Base-by-base conservation (phyloP, 1,140 invertebrate species). In the Araneus ventricosus region DNA sequence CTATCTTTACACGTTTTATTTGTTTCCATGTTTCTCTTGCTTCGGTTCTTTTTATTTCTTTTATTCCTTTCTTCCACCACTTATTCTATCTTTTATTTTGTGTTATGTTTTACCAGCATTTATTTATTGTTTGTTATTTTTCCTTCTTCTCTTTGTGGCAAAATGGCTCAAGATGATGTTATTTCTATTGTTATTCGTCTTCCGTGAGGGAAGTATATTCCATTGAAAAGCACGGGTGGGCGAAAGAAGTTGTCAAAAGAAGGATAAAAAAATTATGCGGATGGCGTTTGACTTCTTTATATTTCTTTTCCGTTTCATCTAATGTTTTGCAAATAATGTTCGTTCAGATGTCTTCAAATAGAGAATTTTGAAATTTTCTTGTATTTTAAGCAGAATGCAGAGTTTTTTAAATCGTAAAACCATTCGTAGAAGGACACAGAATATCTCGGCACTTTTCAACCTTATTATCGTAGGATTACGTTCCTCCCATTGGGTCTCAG, bases 101-200 rank as follows among this genome's bases (percentile, higher is more conserved):
- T 34, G 70, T 22, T 41, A n/a, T 82, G 37, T 52, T 52, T 52
- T 45, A 45, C 80, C 80, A 52, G 80, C n/a, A 22, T 45, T 82
- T 45, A 27, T 82, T 82, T 45, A 45, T 52, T n/a, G 37, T n/a
- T 20, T 24, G 14, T 59, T 87, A 34, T 24, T 87, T 88, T 27
- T 70, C n/a, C 52, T 20, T 30, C 37, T 20, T 3, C 41, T 61
- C n/a, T 67, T 27, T 6, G 87, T 22, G 52, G 67, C 30, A 88
- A 52, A 88, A 75, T 45, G 87, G 61, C 22, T 70, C n/a, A 63
- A 61, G 45, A 22, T 20, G 67, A 27, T 88, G 30, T 45, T 88
- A 45, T 70, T 88, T 88, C 87, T 88, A 88, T 88, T 88, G 87
- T 88, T 88, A 88, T 88, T 63, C n/a, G 17, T 52, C 37, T 70